A percentile compares a stretch with the other conserved stretches of the same genome.
Evolutionary conservation across 1,140 invertebrate species (phyloP).

Genomic region (Hypsibius dujardini): DNA sequence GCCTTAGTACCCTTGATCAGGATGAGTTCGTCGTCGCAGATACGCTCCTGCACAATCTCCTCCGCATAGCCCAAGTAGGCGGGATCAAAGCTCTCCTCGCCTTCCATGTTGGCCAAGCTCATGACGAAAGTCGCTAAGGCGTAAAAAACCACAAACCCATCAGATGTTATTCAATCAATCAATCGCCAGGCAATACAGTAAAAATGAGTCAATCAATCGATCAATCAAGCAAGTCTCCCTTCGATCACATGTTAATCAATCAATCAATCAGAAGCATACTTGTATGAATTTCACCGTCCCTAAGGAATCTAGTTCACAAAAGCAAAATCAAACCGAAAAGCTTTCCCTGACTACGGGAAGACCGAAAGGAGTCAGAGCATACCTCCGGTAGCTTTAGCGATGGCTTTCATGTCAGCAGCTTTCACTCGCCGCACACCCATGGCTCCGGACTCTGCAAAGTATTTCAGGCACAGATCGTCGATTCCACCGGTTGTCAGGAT

Average conservation of each 20-base stretch:
- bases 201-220: too few relatives aligned
- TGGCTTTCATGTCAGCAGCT: conserved; percentile 77
- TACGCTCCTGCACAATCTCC: conserved; percentile 81
- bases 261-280: not conserved
- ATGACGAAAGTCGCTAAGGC: conserved; percentile 58
- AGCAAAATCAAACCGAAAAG: not conserved
- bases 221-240: not conserved
- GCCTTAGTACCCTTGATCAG: conserved; percentile 85
- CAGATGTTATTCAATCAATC: too few relatives aligned
- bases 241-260: not conserved
- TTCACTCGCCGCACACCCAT: conserved; percentile 93
- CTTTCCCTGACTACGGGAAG: not conserved
- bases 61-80: conserved; percentile 82
- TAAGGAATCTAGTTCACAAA: not conserved
- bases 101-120: conserved; percentile 89
- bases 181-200: too few relatives aligned
- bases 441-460: conserved; percentile 88
- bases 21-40: conserved; percentile 95
- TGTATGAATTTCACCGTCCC: not conserved
- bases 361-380: not conserved
- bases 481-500: conserved; percentile 86
- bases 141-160: too few relatives aligned
- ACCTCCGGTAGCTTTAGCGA: conserved; percentile 94
- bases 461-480: conserved; percentile 95
- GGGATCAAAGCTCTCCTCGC: conserved; percentile 86